Base-by-base conservation (phyloP, 2,797 vertebrate genomes). In the Phoebastria nigripes region DNA sequence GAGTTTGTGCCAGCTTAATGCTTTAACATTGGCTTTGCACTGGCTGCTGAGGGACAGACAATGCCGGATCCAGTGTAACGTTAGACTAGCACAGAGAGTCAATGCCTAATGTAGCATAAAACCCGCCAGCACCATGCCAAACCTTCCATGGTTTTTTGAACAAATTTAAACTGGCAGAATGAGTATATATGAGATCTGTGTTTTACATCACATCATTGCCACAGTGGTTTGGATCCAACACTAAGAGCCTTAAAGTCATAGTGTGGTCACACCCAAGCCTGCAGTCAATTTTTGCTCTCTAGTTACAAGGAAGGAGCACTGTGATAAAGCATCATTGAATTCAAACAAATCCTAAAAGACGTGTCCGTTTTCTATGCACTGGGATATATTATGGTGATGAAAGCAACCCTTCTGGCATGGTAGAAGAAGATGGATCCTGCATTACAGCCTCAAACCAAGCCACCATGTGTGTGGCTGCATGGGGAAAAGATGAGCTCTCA, bases 381-480 rank as follows among this genome's bases (percentile, higher is more conserved):
- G 63, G 46, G 26, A 22, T 82, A 21, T 62, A 41, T 76, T 79
- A 24, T 7, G 31, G 24, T 61, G 72, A 25, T 66, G 73, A 72
- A 82, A 71, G 26, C 79, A 63, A 29, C n/a, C 28, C 8, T 52
- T 85, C 69, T 71, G 56, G 17, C 11, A 12, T 29, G 39, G 42
- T 46, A 20, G 47, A 62, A 70, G 59, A 83, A 47, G 51, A 52
- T 66, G 26, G 21, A 33, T 39, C 15, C 77, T 26, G 10, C 22
- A 3, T 44, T 37, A 33, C 35, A 63, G 25, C 21, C 19, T 54
- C 62, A 65, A 54, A 76, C 20, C 41, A 56, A 86, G 51, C 37
- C 44, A 20, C n/a, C 3, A 0, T 52, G 33, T 3, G 0, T 11
- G 11, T 78, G 41, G 24, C 26, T 4, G 2, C 9, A 1, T 3